Conservation (phyloP, 2,888 invertebrate species). For the Cristatella mucedo region DNA sequence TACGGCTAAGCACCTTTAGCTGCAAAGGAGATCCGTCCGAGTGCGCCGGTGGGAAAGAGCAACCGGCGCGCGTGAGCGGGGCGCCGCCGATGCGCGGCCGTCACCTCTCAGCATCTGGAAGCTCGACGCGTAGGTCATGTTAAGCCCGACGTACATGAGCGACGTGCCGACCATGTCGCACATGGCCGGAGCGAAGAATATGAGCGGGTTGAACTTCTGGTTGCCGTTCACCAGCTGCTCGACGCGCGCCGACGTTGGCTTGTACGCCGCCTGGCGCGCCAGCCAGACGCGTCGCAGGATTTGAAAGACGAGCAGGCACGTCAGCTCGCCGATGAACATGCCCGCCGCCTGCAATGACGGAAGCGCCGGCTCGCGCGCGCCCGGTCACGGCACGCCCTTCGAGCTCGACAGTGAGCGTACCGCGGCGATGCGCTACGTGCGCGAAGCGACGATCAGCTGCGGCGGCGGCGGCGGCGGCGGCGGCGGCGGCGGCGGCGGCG, state of each 20-base stretch:
- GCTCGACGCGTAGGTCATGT: slow-evolving; percentile 75
- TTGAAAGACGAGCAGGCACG: slow-evolving; percentile 68
- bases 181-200: slow-evolving; percentile 68
- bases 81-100: too few relatives aligned
- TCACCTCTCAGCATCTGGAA: slow-evolving; percentile 92
- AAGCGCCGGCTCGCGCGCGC: too few relatives aligned
- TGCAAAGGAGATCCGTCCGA: too few relatives aligned
- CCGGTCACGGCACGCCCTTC: too few relatives aligned
- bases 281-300: slow-evolving; percentile 46
- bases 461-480: too few relatives aligned
- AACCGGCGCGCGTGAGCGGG: too few relatives aligned
- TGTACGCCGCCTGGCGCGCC: slow-evolving; percentile 25
- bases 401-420: too few relatives aligned
- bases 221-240: slow-evolving; percentile 13
- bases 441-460: too few relatives aligned
- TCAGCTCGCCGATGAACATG: slow-evolving; percentile 86
- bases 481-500: too few relatives aligned
- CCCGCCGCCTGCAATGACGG: slow-evolving; percentile 55
- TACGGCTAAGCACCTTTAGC: too few relatives aligned
- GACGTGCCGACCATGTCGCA: slow-evolving; percentile 77
- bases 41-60: too few relatives aligned
- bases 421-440: too few relatives aligned
- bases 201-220: slow-evolving; percentile 57
- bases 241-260: slow-evolving; percentile 9
- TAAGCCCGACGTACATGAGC: slow-evolving; percentile 75